phyloP scores from a whole-genome alignment of 1,140 invertebrate species.

The Papilio machaon region DNA sequence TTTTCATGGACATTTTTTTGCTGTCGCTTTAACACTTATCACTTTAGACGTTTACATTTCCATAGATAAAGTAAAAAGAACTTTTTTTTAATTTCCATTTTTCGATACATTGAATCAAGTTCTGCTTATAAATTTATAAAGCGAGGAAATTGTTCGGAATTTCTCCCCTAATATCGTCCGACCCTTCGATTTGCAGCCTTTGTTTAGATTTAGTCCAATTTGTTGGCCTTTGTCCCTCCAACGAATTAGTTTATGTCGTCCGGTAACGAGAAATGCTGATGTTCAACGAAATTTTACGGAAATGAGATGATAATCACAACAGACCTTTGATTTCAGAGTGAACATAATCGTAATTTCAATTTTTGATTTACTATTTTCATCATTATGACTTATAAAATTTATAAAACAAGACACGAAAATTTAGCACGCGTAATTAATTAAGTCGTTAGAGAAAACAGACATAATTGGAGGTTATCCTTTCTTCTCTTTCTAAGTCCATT shows the following conservation, averaged over 20 bases:
- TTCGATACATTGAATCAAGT: too few species aligned
- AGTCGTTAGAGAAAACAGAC: too few species aligned
- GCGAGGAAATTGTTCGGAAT: not conserved
- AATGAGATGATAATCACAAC: slow-evolving; percentile 11
- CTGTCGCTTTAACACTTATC: too few species aligned
- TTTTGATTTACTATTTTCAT: not conserved
- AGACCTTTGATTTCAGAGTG: not conserved
- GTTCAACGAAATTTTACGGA: not conserved
- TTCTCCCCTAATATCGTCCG: not conserved
- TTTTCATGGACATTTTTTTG: not conserved
- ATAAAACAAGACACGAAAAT: not conserved
- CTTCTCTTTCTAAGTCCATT: too few species aligned
- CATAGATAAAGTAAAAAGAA: not conserved
- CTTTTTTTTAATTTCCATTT: not conserved
- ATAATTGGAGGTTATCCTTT: too few species aligned
- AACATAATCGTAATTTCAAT: not conserved
- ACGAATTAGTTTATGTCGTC: slow-evolving; percentile 18
- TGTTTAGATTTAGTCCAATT: slow-evolving; percentile 33
- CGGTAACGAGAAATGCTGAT: not conserved
- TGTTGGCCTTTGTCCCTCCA: slow-evolving; percentile 27
- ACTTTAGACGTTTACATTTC: not conserved
- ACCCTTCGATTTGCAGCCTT: slow-evolving; percentile 29
- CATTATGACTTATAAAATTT: not conserved
- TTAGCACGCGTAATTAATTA: too few species aligned
- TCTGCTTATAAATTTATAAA: not conserved